Base-by-base conservation (phyloP, 2,888 invertebrate genomes). In the Thumatha senex region DNA sequence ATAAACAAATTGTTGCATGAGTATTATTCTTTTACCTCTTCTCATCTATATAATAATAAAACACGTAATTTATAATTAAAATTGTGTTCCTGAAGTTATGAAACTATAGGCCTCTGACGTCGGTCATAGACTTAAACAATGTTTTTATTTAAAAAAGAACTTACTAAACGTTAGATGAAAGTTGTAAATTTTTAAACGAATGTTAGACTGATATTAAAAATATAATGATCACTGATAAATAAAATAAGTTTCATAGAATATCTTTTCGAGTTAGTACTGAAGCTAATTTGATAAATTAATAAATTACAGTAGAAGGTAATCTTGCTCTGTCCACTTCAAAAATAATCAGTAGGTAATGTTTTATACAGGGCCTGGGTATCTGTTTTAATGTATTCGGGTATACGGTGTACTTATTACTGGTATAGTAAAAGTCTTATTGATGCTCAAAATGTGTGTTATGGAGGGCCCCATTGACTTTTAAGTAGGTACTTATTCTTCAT, bases 201-300 rank as follows among this genome's bases (percentile, higher is more conserved):
- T 86, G 87, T 90, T 90, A 90, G 90, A 90, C 91, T 90, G 90
- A 89, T 88, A 83, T 89, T 87, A 86, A 85, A 88, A 84, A 83
- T 81, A 85, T 83, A 86, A 87, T 80, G 84, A 86, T 84, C 82
- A 80, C 72, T 76, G 75, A 76, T 72, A 72, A 79, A 74, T 71
- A 74, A 73, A 63, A 77, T 88, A 87, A 84, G 84, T 87, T 85
- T 80, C 73, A 78, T 84, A 82, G 78, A 74, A 61, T 77, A 78
- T 73, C 71, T 79, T 81, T 78, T 80, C 67, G 75, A 77, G 68
- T 71, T 74, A 66, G 65, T 74, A 72, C 66, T 64, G 49, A 68
- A 65, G 43, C 68, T 81, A 58, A 75, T 79, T 80, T 82, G 51
- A 71, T 72, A 68, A 63, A 62, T n/a, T n/a, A n/a, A n/a, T n/a